Conservation (phyloP, 2,113 vertebrate genomes). For the Macquaria ambigua region DNA sequence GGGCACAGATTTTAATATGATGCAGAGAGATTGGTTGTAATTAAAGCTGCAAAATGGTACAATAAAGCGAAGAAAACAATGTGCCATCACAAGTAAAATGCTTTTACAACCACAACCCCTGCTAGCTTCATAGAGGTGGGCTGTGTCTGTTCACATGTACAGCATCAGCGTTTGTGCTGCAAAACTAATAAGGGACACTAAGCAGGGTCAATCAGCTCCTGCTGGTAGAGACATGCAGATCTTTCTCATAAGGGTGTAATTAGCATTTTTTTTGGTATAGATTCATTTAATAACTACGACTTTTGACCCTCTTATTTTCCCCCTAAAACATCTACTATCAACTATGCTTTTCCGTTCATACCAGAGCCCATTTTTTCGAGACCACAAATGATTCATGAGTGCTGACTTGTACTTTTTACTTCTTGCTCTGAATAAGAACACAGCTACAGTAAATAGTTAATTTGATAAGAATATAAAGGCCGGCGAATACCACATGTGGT, state of each 20-base stretch:
- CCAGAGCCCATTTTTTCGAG: background rate
- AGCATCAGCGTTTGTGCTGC: background rate
- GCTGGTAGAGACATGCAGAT: background rate
- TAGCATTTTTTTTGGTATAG: background rate
- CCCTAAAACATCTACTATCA: background rate
- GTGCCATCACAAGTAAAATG: background rate
- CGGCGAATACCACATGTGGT: too few species aligned
- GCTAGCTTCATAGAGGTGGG: background rate
- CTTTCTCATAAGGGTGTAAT: background rate
- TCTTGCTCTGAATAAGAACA: background rate
- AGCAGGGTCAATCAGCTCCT: background rate
- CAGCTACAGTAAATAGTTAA: background rate
- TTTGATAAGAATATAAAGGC: too few species aligned
- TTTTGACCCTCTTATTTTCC: background rate
- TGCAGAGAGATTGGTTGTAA: background rate
- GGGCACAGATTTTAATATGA: background rate
- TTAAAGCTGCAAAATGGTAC: background rate
- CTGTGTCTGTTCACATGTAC: background rate
- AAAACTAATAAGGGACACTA: background rate
- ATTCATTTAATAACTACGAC: background rate
- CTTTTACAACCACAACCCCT: background rate
- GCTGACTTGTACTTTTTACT: background rate
- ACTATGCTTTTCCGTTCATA: background rate
- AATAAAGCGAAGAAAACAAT: background rate
- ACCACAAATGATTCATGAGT: slow-evolving; percentile 3